Evolutionary conservation across 1,140 invertebrate genomes (phyloP), one percentile per base, ranked within the genome.

Genomic region (Brachionus koreanus): DNA sequence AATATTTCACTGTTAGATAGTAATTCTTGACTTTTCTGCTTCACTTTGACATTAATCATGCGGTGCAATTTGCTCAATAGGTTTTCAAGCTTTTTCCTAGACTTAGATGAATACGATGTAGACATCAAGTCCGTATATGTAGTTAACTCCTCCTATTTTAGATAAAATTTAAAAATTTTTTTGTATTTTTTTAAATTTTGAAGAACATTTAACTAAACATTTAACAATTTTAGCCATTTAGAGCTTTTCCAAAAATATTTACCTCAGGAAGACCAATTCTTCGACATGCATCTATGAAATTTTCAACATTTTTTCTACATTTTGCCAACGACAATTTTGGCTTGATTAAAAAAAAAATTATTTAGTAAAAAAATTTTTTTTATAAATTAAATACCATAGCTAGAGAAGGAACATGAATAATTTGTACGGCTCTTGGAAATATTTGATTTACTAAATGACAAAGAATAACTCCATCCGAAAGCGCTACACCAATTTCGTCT

Each of bases 391-490:
- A 29, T 79, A 79, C 95, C 91, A 95, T 94, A 86, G 94, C 93
- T 77, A 94, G 93, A 83, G 94, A 96, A 84, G 95, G 95, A 85
- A 97, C 95, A 89, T 96, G 95, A 83, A 97, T 96, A 86, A 93
- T 95, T 69, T 93, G 93, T 43, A 97, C 94, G 63, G 95, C 92
- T 84, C 94, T 90, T 12, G 95, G 94, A 84, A 92, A 91, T 83
- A 97, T 93, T 87, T 95, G 93, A 87, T 97, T 97, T 39, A 94
- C 95, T 83, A 97, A 90, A 89, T 97, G 95, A 87, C 95, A 97
- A 9, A 97, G 89, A 75, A 97, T 94, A 33, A 97, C 95, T 39
- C 95, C 95, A 88, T 97, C 95, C 39, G 92, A 92, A 69, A 97
- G 87, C 49, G 94, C 93, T 57, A 93, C 91, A n/a, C 93, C 92